Evolutionary conservation across 2,888 invertebrate genomes (phyloP).

Genomic region (Adelognathus sp.): DNA sequence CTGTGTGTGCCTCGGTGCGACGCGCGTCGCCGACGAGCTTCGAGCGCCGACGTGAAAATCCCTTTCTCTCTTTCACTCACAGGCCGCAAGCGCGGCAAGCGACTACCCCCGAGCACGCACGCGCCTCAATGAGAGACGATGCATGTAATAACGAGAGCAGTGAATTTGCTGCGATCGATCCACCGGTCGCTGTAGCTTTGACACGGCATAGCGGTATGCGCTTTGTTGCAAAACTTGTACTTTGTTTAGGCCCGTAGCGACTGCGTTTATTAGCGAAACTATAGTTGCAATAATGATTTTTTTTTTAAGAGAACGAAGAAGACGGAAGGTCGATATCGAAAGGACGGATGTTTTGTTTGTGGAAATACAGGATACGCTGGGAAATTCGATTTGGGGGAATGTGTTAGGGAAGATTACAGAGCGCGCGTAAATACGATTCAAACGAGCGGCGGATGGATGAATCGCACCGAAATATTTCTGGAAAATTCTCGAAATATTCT

Average conservation of each 20-base stretch:
- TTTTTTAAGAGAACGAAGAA: no score
- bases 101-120: background rate
- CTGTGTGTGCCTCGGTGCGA: slow-evolving; percentile 2
- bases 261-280: background rate
- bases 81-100: slow-evolving; percentile 42
- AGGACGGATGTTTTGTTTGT: background rate
- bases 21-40: slow-evolving; percentile 9
- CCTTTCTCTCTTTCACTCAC: no score
- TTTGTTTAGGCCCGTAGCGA: background rate
- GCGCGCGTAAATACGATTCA: background rate
- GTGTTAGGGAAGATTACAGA: no score
- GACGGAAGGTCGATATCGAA: no score
- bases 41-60: slow-evolving; percentile 33
- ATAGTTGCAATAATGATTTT: no score
- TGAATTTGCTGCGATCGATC: background rate
- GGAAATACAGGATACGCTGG: background rate
- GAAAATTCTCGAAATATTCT: background rate
- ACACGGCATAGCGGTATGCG: background rate
- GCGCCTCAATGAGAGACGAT: background rate
- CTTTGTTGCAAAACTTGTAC: background rate
- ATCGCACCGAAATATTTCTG: background rate
- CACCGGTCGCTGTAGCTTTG: background rate
- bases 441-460: background rate
- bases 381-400: background rate
- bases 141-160: background rate